Evolutionary conservation across 1,140 invertebrate species (phyloP), one percentile per base, ranked within the genome.

Genomic region (Caligus rogercresseyi): DNA sequence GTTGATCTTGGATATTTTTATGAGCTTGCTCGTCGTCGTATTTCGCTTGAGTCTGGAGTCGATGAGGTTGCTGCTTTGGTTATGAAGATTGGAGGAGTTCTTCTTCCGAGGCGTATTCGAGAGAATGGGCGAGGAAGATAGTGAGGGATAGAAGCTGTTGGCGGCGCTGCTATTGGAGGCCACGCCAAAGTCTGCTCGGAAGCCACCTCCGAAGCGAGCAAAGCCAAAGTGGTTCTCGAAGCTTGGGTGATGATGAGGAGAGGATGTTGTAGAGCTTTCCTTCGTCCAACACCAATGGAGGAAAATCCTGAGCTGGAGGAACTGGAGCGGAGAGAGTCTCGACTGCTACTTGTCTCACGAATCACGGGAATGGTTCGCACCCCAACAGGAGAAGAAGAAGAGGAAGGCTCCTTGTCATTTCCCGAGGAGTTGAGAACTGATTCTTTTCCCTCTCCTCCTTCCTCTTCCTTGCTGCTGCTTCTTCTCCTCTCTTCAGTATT

Each of bases 171-270:
- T n/a, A n/a, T n/a, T n/a, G n/a, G 31, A 43, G n/a, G 31, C 31
- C 7, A 43, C 31, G 31, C 31, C 31, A n/a, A 43, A 43, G 31
- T 43, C 31, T 43, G 31, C 31, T 43, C 54, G 54, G n/a, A 56
- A 56, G 54, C 54, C 54, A 20, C 19, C 24, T 20, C 54, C 54
- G n/a, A 56, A 56, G 3, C 54, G 54, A 20, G 7, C 24, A 25
- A 60, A 60, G 26, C 57, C 57, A 25, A 60, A 31, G 43, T 60
- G 57, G 43, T 60, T 60, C 20, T 20, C 26, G 26, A 60, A 60
- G 2, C 24, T 60, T 7, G 57, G 57, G 43, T 60, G 57, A 43
- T 60, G 26, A 26, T 56, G 54, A 18, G 54, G 54, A 1, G 16
- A 13, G 20, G n/a, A n/a, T n/a, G 7, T 43, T 43, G 31, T 43